phyloP scores from a whole-genome alignment of 2,113 vertebrate species.

The Bubo scandiacus region DNA sequence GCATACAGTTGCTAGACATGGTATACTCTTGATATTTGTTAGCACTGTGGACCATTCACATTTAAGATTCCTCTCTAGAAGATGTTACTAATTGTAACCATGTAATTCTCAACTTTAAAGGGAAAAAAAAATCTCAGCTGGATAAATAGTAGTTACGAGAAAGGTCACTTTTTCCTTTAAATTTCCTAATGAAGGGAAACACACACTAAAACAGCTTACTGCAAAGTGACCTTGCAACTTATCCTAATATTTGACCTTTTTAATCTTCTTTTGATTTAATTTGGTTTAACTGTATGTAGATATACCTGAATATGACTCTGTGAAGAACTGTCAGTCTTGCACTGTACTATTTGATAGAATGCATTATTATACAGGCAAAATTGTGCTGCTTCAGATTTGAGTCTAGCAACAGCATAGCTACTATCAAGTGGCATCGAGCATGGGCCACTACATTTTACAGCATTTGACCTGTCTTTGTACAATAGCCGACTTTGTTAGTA shows the following conservation, averaged over 20 bases:
- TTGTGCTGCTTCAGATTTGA: not conserved
- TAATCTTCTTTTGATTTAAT: not conserved
- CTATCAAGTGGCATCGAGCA: not conserved
- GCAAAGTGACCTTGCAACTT: not conserved
- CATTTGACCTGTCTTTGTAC: not conserved
- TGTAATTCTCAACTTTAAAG: not conserved
- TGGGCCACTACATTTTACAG: not conserved
- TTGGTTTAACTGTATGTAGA: not conserved
- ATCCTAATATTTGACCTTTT: not conserved
- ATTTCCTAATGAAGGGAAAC: not conserved
- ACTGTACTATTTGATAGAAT: not conserved
- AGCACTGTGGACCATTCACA: not conserved
- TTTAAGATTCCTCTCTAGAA: not conserved
- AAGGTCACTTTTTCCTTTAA: not conserved
- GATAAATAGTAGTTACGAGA: not conserved
- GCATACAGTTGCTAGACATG: not conserved
- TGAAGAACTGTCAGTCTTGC: not conserved
- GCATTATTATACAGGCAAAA: not conserved
- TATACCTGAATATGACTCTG: not conserved
- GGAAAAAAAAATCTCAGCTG: not conserved
- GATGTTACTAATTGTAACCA: not conserved
- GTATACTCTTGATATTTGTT: not conserved
- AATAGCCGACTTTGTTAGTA: not conserved
- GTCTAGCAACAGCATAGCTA: not conserved
- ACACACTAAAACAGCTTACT: not conserved